Percentiles rank a stretch among this genome's conserved stretches.
Evolutionary conservation across 1,140 invertebrate species (phyloP).

Genomic region (Drosophila mojavensis): DNA sequence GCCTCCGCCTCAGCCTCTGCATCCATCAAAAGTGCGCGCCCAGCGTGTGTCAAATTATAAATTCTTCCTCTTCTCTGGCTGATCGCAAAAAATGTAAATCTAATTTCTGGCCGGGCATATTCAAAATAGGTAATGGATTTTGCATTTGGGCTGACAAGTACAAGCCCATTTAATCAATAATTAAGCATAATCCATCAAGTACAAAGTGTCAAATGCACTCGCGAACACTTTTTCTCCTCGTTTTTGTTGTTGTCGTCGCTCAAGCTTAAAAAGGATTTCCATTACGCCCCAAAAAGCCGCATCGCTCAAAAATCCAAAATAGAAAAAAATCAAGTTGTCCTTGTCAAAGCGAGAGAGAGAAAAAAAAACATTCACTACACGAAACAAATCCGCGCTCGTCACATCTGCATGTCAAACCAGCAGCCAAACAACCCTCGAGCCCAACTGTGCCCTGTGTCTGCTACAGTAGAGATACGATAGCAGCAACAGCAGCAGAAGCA

Average conservation of each 20-base stretch:
- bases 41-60: constrained; percentile 71
- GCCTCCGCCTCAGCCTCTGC: constrained; percentile 16
- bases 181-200: constrained; percentile 81
- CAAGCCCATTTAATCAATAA: constrained; percentile 83
- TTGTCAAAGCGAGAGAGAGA: constrained; percentile 26
- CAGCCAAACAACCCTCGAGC: constrained; percentile 57
- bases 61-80: constrained; percentile 27
- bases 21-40: constrained; percentile 70
- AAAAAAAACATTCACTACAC: constrained; percentile 37
- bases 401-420: constrained; percentile 80
- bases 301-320: constrained; percentile 56
- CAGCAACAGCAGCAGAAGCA: constrained; percentile 6
- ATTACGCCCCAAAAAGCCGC: constrained; percentile 56
- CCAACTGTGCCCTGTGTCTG: constrained; percentile 45
- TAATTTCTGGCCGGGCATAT: constrained; percentile 62
- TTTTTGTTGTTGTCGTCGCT: neutral
- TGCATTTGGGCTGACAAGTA: constrained; percentile 70
- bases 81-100: constrained; percentile 66
- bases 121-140: constrained; percentile 78
- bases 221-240: constrained; percentile 40
- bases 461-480: constrained; percentile 54
- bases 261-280: constrained; percentile 72
- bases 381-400: constrained; percentile 79
- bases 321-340: constrained; percentile 69
- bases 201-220: constrained; percentile 82